Conservation (phyloP, 2,113 vertebrate genomes). For the Lipophrys pholis region DNA sequence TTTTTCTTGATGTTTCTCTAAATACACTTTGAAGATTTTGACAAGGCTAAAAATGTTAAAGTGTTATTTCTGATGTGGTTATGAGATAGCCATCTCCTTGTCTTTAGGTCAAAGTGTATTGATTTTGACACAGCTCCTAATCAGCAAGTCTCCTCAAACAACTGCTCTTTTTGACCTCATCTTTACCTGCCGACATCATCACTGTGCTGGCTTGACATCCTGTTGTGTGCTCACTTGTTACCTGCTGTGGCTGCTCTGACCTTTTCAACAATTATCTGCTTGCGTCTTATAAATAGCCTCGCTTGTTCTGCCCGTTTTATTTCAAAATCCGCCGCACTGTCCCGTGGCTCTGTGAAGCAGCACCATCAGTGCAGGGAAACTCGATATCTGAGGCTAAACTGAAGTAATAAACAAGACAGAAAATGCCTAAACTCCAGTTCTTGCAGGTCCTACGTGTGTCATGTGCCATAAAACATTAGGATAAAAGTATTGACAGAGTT, state of each 20-base stretch:
- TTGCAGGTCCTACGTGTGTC: slow-evolving; percentile 47
- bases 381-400: slow-evolving; percentile 66
- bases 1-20: slow-evolving; percentile 14
- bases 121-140: slow-evolving; percentile 23
- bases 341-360: slow-evolving; percentile 39
- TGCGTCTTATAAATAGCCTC: slow-evolving; percentile 70
- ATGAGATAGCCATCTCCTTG: background rate
- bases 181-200: slow-evolving; percentile 29
- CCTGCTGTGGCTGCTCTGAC: slow-evolving; percentile 50
- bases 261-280: slow-evolving; percentile 77
- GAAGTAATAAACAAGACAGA: slow-evolving; percentile 63
- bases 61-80: background rate
- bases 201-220: slow-evolving; percentile 15
- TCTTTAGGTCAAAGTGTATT: slow-evolving; percentile 2
- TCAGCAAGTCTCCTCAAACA: slow-evolving; percentile 5
- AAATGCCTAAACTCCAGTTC: slow-evolving; percentile 51
- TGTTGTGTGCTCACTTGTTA: slow-evolving; percentile 62
- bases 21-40: slow-evolving; percentile 18
- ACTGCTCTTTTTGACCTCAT: slow-evolving; percentile 4
- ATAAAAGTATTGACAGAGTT: slow-evolving; percentile 12
- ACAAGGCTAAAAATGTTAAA: slow-evolving; percentile 6
- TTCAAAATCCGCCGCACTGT: slow-evolving; percentile 57
- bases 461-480: slow-evolving; percentile 48
- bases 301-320: slow-evolving; percentile 73
- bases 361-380: slow-evolving; percentile 57